Evolutionary conservation across 1,140 invertebrate species (phyloP), one percentile per base, ranked within the genome.

Genomic region (Reticulitermes speratus): DNA sequence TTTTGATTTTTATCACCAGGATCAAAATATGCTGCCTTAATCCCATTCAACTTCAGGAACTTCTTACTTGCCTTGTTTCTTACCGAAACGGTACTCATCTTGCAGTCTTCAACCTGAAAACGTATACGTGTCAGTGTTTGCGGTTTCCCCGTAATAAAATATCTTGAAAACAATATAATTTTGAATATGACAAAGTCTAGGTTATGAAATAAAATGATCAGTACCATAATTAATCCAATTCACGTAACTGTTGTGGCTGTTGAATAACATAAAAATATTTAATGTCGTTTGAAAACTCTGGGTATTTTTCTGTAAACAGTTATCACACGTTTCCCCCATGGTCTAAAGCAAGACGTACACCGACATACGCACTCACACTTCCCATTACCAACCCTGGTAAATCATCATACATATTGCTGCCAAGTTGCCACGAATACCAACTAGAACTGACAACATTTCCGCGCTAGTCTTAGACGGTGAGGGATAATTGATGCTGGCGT

Each of bases 41-140:
- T 75, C 25, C 85, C 85, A 83, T 86, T 86, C 45, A 87, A 88
- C 88, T 38, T 86, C 82, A 48, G 87, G 85, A 87, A 87, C 69
- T 86, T 86, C 75, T 83, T 30, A 5, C 38, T 83, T 38, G 81
- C 55, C 44, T 86, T 86, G 38, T 83, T 65, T 55, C 85, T 14
- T n/a, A 86, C 69, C 12, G 32, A 86, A 25, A 75, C 75, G 25
- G 85, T 81, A 21, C 55, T 86, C 44, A 52, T 52, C n/a, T 75
- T 75, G 65, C 65, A 75, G 16, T 30, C n/a, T 75, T 75, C 65
- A 75, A 75, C 65, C 65, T 75, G 65, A 75, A 75, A 75, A 75
- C 19, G 19, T 21, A 21, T 5, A 19, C 52, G 19, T 16, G 52
- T 55, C 52, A 55, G 14, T 21, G 19, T 5, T 5, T 21, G 0